Conservation (phyloP, 2,888 invertebrate species). For the Dromius quadrimaculatus region DNA sequence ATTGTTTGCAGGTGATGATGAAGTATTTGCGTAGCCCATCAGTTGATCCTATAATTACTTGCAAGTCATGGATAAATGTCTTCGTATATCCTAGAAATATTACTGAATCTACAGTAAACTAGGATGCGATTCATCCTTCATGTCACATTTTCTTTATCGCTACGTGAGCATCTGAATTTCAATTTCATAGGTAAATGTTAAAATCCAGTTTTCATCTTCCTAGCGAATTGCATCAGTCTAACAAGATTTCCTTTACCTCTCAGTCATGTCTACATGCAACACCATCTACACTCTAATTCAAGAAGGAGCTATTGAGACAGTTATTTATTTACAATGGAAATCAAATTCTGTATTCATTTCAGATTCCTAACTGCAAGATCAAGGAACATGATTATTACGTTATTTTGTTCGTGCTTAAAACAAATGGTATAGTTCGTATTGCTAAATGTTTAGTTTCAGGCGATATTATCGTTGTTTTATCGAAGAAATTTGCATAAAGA, state of each 20-base stretch:
- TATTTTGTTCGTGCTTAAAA: neutral
- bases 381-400: neutral
- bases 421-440: slow-evolving; percentile 4
- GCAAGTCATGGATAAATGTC: too few relatives aligned
- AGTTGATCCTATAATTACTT: too few relatives aligned
- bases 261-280: too few relatives aligned
- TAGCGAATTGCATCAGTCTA: slow-evolving; percentile 13
- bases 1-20: too few relatives aligned
- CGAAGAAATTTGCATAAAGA: slow-evolving; percentile 25
- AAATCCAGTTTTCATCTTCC: slow-evolving; percentile 22
- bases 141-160: neutral
- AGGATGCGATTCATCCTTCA: neutral
- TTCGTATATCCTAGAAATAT: too few relatives aligned
- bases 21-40: too few relatives aligned
- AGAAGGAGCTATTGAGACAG: too few relatives aligned
- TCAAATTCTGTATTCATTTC: too few relatives aligned
- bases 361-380: too few relatives aligned
- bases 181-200: slow-evolving; percentile 22
- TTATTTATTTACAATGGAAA: too few relatives aligned
- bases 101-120: too few relatives aligned
- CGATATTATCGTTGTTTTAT: slow-evolving; percentile 22
- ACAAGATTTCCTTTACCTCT: slow-evolving; percentile 7
- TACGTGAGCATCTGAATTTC: slow-evolving; percentile 5
- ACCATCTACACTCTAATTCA: too few relatives aligned
- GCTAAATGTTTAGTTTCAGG: slow-evolving; percentile 21